Conservation (phyloP, 2,797 vertebrate genomes). For the Brotula barbata region DNA sequence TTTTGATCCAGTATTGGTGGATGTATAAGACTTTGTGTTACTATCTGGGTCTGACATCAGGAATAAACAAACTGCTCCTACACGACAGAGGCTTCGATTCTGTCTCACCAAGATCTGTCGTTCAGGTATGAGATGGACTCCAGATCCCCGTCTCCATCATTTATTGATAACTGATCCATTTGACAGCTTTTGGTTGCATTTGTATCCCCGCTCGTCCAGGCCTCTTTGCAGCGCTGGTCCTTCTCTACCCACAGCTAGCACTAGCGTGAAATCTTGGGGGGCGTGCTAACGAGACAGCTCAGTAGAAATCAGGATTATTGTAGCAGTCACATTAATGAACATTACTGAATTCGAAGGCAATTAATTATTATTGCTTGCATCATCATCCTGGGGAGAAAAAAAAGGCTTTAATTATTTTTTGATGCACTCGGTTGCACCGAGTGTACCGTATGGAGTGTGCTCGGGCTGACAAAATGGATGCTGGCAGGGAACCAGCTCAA, state of each 20-base stretch:
- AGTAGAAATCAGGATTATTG: constrained; percentile 65
- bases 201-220: too few species aligned
- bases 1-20: too few species aligned
- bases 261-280: constrained; percentile 36
- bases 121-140: too few species aligned
- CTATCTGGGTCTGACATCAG: too few species aligned
- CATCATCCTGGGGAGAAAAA: constrained; percentile 77
- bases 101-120: too few species aligned
- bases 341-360: constrained; percentile 69
- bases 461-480: constrained; percentile 70
- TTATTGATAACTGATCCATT: too few species aligned
- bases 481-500: constrained; percentile 70
- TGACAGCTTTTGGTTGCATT: too few species aligned
- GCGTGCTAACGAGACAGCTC: constrained; percentile 52
- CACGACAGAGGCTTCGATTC: too few species aligned
- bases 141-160: too few species aligned
- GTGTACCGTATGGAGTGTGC: constrained; percentile 58
- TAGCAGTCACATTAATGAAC: constrained; percentile 71
- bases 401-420: constrained; percentile 77
- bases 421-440: constrained; percentile 72
- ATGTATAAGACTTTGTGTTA: too few species aligned
- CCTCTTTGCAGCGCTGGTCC: too few species aligned
- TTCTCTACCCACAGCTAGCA: constrained; percentile 32
- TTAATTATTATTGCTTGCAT: constrained; percentile 78
- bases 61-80: too few species aligned